Base-by-base conservation (phyloP, 2,888 invertebrate species). In the Anaspis maculata region DNA sequence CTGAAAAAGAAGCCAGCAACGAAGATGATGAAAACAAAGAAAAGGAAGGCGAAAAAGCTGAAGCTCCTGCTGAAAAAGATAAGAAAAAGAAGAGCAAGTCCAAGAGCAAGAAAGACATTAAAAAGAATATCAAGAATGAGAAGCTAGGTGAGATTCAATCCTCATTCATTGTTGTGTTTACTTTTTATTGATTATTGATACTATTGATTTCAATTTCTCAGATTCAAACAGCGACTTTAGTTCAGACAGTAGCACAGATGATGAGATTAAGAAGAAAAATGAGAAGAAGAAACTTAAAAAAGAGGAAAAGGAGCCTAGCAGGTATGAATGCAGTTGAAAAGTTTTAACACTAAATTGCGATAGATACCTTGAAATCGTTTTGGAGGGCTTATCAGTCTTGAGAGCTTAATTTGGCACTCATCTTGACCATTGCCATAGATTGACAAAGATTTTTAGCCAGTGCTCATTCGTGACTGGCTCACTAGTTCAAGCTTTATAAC, bases 21-120 rank as follows among this genome's bases (percentile, higher is more conserved):
- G 79, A 83, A 26, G 79, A 82, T 34, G 84, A 87, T 14, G 82
- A 78, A 37, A 70, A 69, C 13, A 69, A 78, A 16, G 79, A 81
- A 41, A 80, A 84, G 51, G 83, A 83, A 15, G 78, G 79, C 45
- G 76, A 79, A 51, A 72, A 79, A 31, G 54, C 58, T 13, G 52
- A 58, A 27, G 63, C 63, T 13, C 56, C 50, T 16, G 52, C 69
- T 52, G 75, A 74, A 48, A 78, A 78, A 57, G 78, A 79, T 13
- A 72, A 74, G 51, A 73, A 73, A 7, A 77, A 72, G 34, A 73
- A 78, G 22, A 72, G 70, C 3, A 82, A 80, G 59, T 83, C 64
- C 42, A 68, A 60, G 38, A 49, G 73, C 10, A 76, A 76, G 16
- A 72, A 72, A 34, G 57, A 72, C 54, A 72, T 71, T 10, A 78